These are phyloP conservation scores for Tamandua tetradactyla DNA, from an alignment of 2,797 vertebrate species.

Conservation along the genomic window DNA sequence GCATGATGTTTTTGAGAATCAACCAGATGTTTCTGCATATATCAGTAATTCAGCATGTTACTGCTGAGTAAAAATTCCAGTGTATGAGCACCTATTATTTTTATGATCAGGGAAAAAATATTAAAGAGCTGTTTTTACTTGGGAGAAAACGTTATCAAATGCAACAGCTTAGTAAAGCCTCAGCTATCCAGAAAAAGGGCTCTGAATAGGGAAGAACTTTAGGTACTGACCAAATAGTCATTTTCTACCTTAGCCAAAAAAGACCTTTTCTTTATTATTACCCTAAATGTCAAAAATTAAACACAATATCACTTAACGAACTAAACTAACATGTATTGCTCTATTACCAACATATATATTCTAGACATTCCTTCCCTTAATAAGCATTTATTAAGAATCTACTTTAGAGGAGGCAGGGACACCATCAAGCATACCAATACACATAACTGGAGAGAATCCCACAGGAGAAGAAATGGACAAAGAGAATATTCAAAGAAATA, in stretches of 20 bases:
- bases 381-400: background rate
- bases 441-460: too few species aligned
- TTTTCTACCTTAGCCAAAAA: slow-evolving; percentile 9
- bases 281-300: background rate
- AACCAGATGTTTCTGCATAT: background rate
- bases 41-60: background rate
- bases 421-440: background rate
- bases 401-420: background rate
- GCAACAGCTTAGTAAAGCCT: background rate
- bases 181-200: background rate
- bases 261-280: too few species aligned
- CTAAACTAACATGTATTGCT: background rate
- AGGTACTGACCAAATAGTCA: background rate
- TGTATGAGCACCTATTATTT: background rate
- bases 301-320: background rate
- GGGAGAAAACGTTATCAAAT: background rate
- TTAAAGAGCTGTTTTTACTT: background rate
- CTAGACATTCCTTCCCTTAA: background rate
- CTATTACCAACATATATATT: background rate
- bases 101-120: background rate
- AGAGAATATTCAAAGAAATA: too few species aligned
- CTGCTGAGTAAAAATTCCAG: background rate
- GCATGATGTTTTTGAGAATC: background rate
- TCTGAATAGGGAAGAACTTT: background rate
- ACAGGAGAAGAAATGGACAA: too few species aligned